Evolutionary conservation across 2,888 invertebrate genomes (phyloP), one percentile per base, ranked within the genome.

Genomic region (Galeruca laticollis): DNA sequence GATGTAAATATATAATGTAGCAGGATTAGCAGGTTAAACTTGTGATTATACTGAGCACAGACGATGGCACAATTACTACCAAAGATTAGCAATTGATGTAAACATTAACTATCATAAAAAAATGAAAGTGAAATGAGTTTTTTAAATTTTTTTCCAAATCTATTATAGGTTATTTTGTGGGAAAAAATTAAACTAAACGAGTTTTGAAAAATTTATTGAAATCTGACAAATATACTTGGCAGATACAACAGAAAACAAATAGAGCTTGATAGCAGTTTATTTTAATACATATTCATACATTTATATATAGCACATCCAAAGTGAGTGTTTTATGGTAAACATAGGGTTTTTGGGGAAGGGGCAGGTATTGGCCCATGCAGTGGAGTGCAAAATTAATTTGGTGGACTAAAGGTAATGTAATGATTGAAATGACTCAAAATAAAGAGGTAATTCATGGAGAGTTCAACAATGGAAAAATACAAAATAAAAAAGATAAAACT

Each of bases 281-380:
- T 83, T 85, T 84, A 85, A 85, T 86, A 86, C 85, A 86, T 86
- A 85, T 86, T 85, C 85, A 85, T 86, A 86, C 86, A 86, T 85
- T 85, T 85, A 85, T 85, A 85, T 84, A 86, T 86, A 86, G 86
- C 85, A 86, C 85, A 86, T 86, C 85, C 86, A 86, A 85, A 85
- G 85, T 86, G 85, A 85, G 83, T 84, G 82, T 83, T 74, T 82
- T 82, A 82, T 81, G 83, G 84, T 84, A 84, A 84, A 84, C 80
- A 82, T 83, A 81, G 82, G 81, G 76, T 74, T 63, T 74, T 71
- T 49, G 68, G 71, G 74, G 76, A 76, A 68, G 75, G 78, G 80
- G 80, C 78, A 81, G 79, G 79, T 76, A 80, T 76, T 78, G 82
- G 82, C 82, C 83, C 84, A 84, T 85, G 84, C 84, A 83, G 81